phyloP scores from a whole-genome alignment of 2,113 vertebrate species.

The Psilopsiagon aurifrons region DNA sequence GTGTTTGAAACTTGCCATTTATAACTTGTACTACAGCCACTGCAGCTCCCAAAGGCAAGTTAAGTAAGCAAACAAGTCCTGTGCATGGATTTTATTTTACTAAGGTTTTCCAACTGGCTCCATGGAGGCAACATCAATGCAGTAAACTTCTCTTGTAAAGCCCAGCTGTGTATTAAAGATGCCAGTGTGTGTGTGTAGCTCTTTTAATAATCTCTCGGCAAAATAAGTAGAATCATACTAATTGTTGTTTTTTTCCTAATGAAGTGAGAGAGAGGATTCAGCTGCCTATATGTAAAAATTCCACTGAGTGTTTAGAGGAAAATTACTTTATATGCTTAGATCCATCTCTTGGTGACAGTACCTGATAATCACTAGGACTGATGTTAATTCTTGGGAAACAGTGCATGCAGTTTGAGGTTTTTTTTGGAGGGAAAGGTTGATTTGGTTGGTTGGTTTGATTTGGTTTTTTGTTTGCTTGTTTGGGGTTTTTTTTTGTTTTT shows the following conservation, averaged over 20 bases:
- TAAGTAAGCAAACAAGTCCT: neutral
- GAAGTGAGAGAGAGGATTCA: neutral
- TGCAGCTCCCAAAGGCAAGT: neutral
- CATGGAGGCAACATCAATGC: neutral
- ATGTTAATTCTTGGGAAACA: neutral
- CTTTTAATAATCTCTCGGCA: neutral
- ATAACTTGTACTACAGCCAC: neutral
- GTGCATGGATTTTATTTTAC: neutral
- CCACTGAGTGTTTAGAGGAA: neutral
- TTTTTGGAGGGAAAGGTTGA: neutral
- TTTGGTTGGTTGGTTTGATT: neutral
- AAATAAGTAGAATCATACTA: neutral
- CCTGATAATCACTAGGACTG: neutral
- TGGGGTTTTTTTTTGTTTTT: neutral
- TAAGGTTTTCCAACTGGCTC: neutral
- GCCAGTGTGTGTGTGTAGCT: neutral
- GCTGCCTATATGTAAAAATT: neutral
- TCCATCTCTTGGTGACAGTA: neutral
- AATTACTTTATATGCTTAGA: neutral
- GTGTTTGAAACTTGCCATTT: neutral
- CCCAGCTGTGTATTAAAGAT: neutral
- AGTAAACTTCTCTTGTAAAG: neutral
- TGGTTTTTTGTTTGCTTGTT: no score
- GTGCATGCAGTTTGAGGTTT: neutral
- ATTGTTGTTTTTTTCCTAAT: neutral